Base-by-base conservation (phyloP, 2,888 invertebrate species). In the Lochmaea crataegi region DNA sequence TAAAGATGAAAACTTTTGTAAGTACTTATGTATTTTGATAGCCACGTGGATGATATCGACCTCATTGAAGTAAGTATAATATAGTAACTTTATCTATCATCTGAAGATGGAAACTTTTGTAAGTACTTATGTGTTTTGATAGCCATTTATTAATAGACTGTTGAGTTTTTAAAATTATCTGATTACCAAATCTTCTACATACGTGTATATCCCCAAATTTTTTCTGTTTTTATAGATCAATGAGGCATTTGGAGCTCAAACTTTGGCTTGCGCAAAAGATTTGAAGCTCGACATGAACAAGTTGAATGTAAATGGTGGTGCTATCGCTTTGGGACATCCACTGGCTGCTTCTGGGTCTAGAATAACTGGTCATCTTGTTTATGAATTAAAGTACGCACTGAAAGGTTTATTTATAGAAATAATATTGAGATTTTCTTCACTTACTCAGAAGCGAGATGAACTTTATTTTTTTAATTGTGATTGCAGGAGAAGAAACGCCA, bases 191-290 rank as follows among this genome's bases (percentile, higher is more conserved):
- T 32, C 2, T 22, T 22, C 22, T 22, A 22, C 26, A 32, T 32
- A 32, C 26, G 26, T 32, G 4, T 32, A 32, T 32, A 32, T 4
- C 26, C 5, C 3, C 26, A 2, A 32, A 56, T 41, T 38, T 38
- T 26, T 56, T 65, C 22, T 26, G 3, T 66, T n/a, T 32, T 66
- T 66, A 5, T 51, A 97, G 96, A 97, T 99, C 80, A 99, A 99
- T 88, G 99, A 99, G 88, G 99, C 99, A 0, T 99, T 99, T 89
- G 96, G 93, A 61, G 94, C 98, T 0, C 99, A 99, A 88, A 94
- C 95, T 2, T 88, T 99, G 68, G 93, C 99, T 0, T 98, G 98
- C 80, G 94, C 93, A 64, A 96, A 96, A 84, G 97, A 95, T 65
- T 89, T 99, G 64, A 92, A 93, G 76, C 87, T 99, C 74, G 96